Conservation (phyloP, 2,113 vertebrate species). For the Pomatostomus ruficeps region DNA sequence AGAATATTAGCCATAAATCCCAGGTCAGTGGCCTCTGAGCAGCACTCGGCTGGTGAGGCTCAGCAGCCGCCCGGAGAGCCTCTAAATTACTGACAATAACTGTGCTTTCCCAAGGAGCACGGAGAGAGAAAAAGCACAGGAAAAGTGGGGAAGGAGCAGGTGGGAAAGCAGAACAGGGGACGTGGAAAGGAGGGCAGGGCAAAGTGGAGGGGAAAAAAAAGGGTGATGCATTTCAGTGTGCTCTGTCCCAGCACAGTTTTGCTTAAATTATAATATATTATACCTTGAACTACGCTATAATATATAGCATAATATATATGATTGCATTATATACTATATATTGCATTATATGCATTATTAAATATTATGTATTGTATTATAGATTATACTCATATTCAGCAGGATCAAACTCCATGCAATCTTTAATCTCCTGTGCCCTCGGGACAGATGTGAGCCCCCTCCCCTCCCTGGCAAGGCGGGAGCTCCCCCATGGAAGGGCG, state of each 20-base stretch:
- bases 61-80: slow-evolving; percentile 19
- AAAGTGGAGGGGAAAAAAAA: background rate
- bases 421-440: background rate
- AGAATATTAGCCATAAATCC: slow-evolving; percentile 72
- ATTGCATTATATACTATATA: no score
- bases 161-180: background rate
- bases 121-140: background rate
- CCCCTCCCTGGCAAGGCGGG: background rate
- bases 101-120: slow-evolving; percentile 42
- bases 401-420: background rate
- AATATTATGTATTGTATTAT: background rate
- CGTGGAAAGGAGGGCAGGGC: background rate
- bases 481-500: background rate
- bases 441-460: background rate
- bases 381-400: background rate
- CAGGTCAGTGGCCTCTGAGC: slow-evolving; percentile 72
- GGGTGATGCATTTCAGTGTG: background rate
- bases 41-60: slow-evolving; percentile 50
- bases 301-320: background rate
- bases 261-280: background rate
- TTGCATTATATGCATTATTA: no score
- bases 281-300: background rate
- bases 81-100: slow-evolving; percentile 76
- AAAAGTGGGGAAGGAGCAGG: background rate
- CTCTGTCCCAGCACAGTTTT: background rate